Evolutionary conservation across 2,113 vertebrate species (phyloP), one percentile per base, ranked within the genome.

Genomic region (Chamaea fasciata): DNA sequence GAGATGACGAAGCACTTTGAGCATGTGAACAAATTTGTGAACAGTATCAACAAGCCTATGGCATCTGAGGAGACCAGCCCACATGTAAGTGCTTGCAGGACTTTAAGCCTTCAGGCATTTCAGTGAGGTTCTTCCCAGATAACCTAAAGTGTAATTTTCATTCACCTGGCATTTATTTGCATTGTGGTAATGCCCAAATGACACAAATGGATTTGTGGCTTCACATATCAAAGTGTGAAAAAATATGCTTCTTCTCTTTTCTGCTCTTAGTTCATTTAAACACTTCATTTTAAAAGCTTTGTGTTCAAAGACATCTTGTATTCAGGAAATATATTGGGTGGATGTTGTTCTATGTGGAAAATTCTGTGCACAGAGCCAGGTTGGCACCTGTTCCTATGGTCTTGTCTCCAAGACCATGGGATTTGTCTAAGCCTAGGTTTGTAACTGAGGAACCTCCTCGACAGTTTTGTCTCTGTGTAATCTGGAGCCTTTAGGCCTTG

Each of bases 1-100:
- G 99, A 99, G 97, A 99, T 99, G 99, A 99, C 99, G 1, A 98
- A 99, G 88, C 99, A 99, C 96, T 99, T 99, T 57, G 99, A 99
- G 94, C 99, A 99, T 0, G 99, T 99, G 95, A 99, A 99, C 97
- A 99, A 99, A 97, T 99, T 99, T 91, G 99, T 99, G 81, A 99
- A 99, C 97, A 99, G 99, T 96, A 98, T 99, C 98, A 99, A 99
- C 97, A 99, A 99, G 95, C 98, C 99, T 5, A 96, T 98, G 97
- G 98, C 98, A 20, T 98, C 98, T 46, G 99, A 99, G 70, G 98
- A 99, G 79, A 98, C 95, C 84, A 97, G 97, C 94, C 97, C 96
- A 12, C 97, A 91, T 4, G 98, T 98, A 93, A 98, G 68, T 79
- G 49, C n/a, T 52, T 76, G 22, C 41, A 64, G 27, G 52, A 71